Evolutionary conservation across 1,140 invertebrate species (phyloP).

Genomic region (Cryptotermes secundus): DNA sequence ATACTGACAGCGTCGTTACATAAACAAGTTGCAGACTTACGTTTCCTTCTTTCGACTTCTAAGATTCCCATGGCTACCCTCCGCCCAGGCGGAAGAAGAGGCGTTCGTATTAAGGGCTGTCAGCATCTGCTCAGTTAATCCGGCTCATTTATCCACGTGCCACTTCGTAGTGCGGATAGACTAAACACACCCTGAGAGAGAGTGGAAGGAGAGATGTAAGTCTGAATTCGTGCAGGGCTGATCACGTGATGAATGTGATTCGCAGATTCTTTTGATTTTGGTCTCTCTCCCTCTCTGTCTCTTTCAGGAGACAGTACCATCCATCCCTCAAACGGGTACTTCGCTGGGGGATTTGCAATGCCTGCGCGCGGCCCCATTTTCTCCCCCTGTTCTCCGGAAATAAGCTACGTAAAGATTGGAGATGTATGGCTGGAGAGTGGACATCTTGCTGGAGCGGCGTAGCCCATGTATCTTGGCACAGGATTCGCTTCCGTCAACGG

Average conservation of each 20-base stretch:
- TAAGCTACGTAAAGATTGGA: neutral
- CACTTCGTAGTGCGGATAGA: neutral
- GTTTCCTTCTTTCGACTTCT: too few relatives aligned
- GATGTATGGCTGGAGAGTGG: too few relatives aligned
- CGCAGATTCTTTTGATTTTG: neutral
- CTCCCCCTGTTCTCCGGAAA: neutral
- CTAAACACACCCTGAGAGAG: neutral
- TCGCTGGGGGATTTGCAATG: neutral
- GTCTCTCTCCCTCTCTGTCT: neutral
- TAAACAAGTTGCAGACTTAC: too few relatives aligned
- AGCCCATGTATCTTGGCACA: neutral
- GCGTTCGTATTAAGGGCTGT: too few relatives aligned
- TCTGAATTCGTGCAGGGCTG: neutral
- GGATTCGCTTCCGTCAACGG: neutral
- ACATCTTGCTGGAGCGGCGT: too few relatives aligned
- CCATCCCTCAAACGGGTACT: neutral
- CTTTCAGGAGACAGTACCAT: neutral
- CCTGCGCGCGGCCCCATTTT: neutral
- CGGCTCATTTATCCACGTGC: neutral
- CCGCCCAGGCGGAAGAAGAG: too few relatives aligned
- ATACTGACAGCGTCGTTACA: too few relatives aligned
- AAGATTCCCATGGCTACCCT: too few relatives aligned
- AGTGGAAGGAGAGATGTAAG: neutral
- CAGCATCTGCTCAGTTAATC: too few relatives aligned
- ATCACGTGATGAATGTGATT: slow-evolving; percentile 19